Evolutionary conservation across 2,113 vertebrate species (phyloP).

Genomic region (Podiceps cristatus): DNA sequence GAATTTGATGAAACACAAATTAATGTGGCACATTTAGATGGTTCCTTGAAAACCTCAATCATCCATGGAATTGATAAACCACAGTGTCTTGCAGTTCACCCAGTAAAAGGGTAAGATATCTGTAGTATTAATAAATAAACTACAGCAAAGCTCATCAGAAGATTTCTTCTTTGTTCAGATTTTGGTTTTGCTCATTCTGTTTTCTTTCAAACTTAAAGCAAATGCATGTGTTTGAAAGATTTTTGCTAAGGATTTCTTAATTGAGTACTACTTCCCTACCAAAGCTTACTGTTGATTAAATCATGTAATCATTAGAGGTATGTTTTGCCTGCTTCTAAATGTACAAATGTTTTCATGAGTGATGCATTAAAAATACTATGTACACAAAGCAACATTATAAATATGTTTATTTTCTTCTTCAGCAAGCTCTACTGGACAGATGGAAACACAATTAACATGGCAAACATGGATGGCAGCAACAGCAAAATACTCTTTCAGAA

Average conservation of each 20-base stretch:
- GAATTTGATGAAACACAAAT: slow-evolving; percentile 99
- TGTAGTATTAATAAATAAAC: slow-evolving; percentile 6
- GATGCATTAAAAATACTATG: neutral
- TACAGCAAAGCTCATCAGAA: neutral
- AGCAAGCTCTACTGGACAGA: slow-evolving; percentile 99
- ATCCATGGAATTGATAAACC: slow-evolving; percentile 98
- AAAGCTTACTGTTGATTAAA: neutral
- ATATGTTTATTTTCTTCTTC: neutral
- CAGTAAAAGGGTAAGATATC: slow-evolving; percentile 91
- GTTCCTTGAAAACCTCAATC: slow-evolving; percentile 97
- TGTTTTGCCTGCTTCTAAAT: neutral
- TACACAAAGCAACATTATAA: neutral
- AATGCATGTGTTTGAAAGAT: neutral
- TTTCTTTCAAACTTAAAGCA: neutral
- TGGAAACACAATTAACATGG: slow-evolving; percentile 96
- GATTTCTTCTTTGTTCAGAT: neutral
- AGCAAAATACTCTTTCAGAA: slow-evolving; percentile 97
- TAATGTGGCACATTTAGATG: slow-evolving; percentile 95
- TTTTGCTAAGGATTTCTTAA: neutral
- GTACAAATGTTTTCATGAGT: neutral
- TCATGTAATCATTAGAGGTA: neutral
- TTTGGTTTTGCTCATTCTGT: neutral
- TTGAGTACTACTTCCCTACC: neutral
- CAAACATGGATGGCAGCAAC: slow-evolving; percentile 98
- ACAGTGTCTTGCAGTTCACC: slow-evolving; percentile 93